Evolutionary conservation across 1,140 invertebrate species (phyloP), one percentile per base, ranked within the genome.

Genomic region (Cheumatopsyche charites): DNA sequence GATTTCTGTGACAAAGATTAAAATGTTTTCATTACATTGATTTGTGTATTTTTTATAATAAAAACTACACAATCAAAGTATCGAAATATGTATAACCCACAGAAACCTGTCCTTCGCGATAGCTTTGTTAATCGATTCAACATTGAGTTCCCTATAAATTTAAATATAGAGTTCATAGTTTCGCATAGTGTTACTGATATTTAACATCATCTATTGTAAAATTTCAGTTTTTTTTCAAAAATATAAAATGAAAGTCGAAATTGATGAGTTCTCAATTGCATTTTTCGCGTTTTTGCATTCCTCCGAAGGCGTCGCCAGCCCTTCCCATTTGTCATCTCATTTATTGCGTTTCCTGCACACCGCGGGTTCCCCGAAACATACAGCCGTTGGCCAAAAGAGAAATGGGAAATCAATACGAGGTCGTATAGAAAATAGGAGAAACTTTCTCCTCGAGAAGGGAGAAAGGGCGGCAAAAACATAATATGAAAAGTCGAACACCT

Each of bases 271-370:
- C 43, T 71, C 70, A 65, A 58, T 72, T 58, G 17, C 47, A 47
- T 62, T 66, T 41, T 63, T 15, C 43, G 25, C 67, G 61, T 62
- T 72, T 58, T 73, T 58, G 72, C 69, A 52, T 58, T 49, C 72
- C 23, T 62, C 66, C 23, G 23, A 15, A 36, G 29, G 62, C 23
- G 42, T 29, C 63, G 17, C 26, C 29, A 19, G 62, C 63, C 74
- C 73, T 75, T 75, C 71, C 63, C 74, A 75, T 75, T 75, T 75
- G 71, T 75, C 74, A 75, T 73, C 62, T 72, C 71, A 70, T 75
- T 75, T 75, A 75, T 75, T 75, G 67, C 74, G 62, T 68, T 71
- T 75, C 71, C 74, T 71, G 71, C 70, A 58, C 43, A 36, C 70
- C 12, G 62, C 42, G 43, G 13, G 47, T 49, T 58, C 62, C 69